Evolutionary conservation across 2,113 vertebrate species (phyloP), one percentile per base, ranked within the genome.

Genomic region (Addax nasomaculatus): DNA sequence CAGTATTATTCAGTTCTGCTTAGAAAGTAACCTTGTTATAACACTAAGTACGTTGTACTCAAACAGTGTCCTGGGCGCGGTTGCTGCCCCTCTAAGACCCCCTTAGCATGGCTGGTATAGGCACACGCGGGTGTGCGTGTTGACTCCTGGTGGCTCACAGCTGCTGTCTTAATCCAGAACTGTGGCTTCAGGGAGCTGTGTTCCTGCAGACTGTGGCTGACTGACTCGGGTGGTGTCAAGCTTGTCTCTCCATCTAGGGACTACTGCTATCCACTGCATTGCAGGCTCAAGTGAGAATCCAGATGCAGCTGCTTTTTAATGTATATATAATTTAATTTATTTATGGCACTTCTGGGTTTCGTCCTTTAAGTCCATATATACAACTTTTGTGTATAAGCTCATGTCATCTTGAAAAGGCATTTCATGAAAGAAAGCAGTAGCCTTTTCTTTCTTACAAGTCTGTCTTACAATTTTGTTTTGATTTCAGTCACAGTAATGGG

Each of bases 391-490:
- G 49, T 47, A 51, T 95, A 53, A 84, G 33, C 2, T 73, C 12
- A 81, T 85, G 45, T 81, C n/a, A 58, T 89, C 1, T 85, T 70
- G n/a, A 81, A 89, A 39, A 91, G 57, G 1, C 4, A 3, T 96
- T 93, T 76, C 47, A 85, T 62, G 43, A 78, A 87, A 73, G 84
- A 78, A 89, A 67, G 43, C 43, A 78, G 14, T 78, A 27, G 17
- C 11, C 70, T 89, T 90, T 60, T 47, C 29, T 58, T 39, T 51
- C 27, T 84, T 85, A 92, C 6, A 58, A 51, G 25, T 55, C 7
- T 4, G 9, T 76, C 33, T 81, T 97, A 55, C 90, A 95, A 64
- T 55, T 97, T 91, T 93, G 84, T 85, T 95, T 93, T 43, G 33
- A 58, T 90, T 95, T 96, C 14, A 83, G 25, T 45, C 55, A 83